A percentile compares a stretch with the other conserved stretches of the same genome.
Conservation (phyloP, 1,140 invertebrate species). For the Platyura marginata region DNA sequence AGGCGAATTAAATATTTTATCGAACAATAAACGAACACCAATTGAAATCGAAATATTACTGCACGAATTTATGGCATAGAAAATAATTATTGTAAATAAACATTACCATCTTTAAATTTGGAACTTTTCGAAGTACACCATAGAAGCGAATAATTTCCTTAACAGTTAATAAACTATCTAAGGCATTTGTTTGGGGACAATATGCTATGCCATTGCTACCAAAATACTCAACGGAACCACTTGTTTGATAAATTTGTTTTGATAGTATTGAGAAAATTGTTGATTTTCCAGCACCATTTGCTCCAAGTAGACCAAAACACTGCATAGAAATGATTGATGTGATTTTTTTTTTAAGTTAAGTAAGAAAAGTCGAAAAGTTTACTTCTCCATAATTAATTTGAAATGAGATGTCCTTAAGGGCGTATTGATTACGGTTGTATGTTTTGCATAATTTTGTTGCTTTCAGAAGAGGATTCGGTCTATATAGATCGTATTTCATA, state of each 20-base stretch:
- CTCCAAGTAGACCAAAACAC: conserved; percentile 58
- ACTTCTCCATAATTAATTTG: conserved; percentile 15
- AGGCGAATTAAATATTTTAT: conserved; percentile 6
- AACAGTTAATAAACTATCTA: conserved; percentile 52
- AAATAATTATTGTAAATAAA: neutral
- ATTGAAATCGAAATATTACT: conserved; percentile 6
- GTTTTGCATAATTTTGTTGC: conserved; percentile 17
- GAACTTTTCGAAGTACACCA: conserved; percentile 28
- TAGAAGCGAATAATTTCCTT: conserved; percentile 30
- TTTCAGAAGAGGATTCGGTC: conserved; percentile 10
- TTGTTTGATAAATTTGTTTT: conserved; percentile 33
- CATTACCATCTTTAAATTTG: conserved; percentile 23
- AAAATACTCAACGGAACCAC: conserved; percentile 30
- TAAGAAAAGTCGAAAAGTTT: too few relatives aligned
- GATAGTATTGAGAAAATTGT: conserved; percentile 57
- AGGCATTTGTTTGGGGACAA: conserved; percentile 67
- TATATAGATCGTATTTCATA: neutral
- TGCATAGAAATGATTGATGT: conserved; percentile 11
- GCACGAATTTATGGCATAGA: conserved; percentile 5
- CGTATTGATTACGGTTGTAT: conserved; percentile 11
- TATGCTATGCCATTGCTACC: conserved; percentile 32
- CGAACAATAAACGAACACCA: conserved; percentile 1
- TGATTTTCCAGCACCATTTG: conserved; percentile 56
- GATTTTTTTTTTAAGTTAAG: too few relatives aligned
- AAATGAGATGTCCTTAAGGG: conserved; percentile 19